A percentile compares a stretch with the other conserved stretches of the same genome.
Evolutionary conservation across 92 coral and sea anemone genomes (phyloP).

Genomic region (Blastomussa wellsi): DNA sequence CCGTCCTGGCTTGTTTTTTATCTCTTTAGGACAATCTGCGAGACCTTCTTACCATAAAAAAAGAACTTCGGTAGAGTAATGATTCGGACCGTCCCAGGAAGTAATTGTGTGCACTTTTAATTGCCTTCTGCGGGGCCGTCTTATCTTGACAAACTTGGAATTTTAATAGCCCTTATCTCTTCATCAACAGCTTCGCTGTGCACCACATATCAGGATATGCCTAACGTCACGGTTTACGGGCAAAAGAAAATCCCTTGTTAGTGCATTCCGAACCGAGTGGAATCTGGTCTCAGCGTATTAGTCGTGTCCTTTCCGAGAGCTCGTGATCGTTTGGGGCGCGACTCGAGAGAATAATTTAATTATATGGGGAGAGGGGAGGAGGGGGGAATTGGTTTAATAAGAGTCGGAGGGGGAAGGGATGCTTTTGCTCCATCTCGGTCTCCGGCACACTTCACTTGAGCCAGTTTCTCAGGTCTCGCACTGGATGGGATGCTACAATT

Average conservation of each 20-base stretch:
- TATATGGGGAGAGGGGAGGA: too few relatives aligned
- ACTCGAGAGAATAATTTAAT: too few relatives aligned
- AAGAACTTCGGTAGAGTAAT: background rate
- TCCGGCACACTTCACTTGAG: too few relatives aligned
- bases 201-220: background rate
- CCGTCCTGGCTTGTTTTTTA: background rate
- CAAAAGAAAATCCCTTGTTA: background rate
- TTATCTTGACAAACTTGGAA: slow-evolving; percentile 33
- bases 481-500: too few relatives aligned
- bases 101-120: background rate
- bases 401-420: too few relatives aligned
- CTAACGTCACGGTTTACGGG: background rate
- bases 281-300: too few relatives aligned
- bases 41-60: background rate
- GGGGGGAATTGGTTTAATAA: too few relatives aligned
- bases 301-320: background rate
- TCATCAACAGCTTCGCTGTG: slow-evolving; percentile 13
- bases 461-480: too few relatives aligned
- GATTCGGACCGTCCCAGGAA: slow-evolving; percentile 11
- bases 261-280: background rate
- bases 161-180: slow-evolving; percentile 25
- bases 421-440: too few relatives aligned
- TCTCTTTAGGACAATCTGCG: background rate
- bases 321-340: background rate
- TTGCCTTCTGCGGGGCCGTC: background rate